Evolutionary conservation across 2,797 vertebrate species (phyloP), one percentile per base, ranked within the genome.

Genomic region (Darevskia nairensis): DNA sequence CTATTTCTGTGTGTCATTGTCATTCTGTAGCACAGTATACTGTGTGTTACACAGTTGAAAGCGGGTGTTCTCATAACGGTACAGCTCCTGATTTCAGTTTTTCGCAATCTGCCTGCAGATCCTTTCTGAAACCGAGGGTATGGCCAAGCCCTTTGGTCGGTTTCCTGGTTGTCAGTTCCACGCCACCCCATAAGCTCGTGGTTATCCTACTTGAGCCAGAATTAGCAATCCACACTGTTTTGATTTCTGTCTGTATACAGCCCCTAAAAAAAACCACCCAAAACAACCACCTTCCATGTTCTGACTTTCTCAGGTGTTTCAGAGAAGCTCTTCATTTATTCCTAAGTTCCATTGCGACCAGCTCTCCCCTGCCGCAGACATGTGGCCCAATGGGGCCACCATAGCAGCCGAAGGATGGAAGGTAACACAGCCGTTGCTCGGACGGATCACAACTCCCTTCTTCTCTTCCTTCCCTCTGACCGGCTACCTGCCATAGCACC

Each of bases 361-460:
- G 91, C 95, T 94, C 84, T 71, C 90, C 84, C 95, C 94, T 94
- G 94, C 95, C 68, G 9, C 91, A 85, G 96, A 91, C 55, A 50
- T 90, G 91, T 96, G 97, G 95, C 89, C 96, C 94, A 87, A 80
- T 86, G 93, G 96, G 96, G 96, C 95, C 93, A 83, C 95, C 86
- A 64, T 89, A 89, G 95, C 92, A 92, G 96, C 96, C 94, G 50
- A 94, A 92, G 96, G 96, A 95, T 71, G 96, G 95, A 97, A 98
- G 98, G 98, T 99, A 98, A 98, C 90, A 79, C 90, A 80, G 96
- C 95, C 95, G 95, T 92, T 95, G 95, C 96, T 92, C 92, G 93
- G 89, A 95, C 89, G 89, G 78, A 87, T 87, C 41, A 86, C 81
- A 82, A 82, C 84, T 91, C 89, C 88, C 93, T 93, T 55, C 91